These are phyloP conservation scores for Ceyx melanurus DNA, from an alignment of 2,113 vertebrate species.

Conservation along the genomic window DNA sequence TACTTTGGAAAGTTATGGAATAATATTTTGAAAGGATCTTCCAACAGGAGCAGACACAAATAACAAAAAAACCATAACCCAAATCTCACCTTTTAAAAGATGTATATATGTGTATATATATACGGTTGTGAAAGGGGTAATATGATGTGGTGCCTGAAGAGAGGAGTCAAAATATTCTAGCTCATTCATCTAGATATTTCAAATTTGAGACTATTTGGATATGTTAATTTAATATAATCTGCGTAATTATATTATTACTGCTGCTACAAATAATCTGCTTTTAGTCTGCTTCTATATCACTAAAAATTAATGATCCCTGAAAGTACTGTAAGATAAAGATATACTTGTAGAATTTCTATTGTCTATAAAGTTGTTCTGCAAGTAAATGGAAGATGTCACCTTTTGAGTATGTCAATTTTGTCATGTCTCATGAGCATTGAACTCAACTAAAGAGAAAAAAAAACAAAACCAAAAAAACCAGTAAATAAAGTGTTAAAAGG, in stretches of 20 bases:
- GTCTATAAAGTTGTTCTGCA: background rate
- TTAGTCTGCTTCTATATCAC: background rate
- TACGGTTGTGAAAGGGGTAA: background rate
- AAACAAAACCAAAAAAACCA: accelerated
- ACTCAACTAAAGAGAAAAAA: background rate
- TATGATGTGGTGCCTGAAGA: background rate
- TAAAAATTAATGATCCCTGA: background rate
- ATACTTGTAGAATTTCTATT: background rate
- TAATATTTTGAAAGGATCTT: background rate
- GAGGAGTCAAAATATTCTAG: background rate
- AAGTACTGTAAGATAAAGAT: background rate
- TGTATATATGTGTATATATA: too few species aligned
- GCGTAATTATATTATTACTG: background rate
- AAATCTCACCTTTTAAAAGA: background rate
- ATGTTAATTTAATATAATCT: background rate
- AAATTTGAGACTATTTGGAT: background rate
- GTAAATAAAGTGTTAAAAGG: background rate
- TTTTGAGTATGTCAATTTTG: background rate
- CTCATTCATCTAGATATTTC: background rate
- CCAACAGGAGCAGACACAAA: background rate
- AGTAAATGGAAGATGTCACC: background rate
- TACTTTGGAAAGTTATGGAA: background rate
- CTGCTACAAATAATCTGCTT: background rate
- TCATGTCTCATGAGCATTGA: background rate
- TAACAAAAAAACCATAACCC: background rate